These are phyloP conservation scores for Leptopilina syphax DNA, from an alignment of 2,888 invertebrate genomes.

Conservation along the genomic window DNA sequence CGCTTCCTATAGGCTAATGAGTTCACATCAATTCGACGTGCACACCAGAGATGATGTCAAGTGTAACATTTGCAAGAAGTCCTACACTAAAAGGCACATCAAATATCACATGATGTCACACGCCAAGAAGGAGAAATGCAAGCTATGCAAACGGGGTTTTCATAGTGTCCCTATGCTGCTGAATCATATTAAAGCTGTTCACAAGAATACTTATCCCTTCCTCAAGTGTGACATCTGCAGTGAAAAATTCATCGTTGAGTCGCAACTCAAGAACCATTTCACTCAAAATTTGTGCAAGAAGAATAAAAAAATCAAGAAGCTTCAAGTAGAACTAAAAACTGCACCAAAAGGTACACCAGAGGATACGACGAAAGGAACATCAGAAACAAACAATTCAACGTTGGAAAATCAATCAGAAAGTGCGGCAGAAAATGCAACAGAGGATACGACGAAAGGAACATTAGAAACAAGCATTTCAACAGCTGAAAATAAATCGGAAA, in stretches of 20 bases:
- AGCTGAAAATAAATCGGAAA: too few species aligned
- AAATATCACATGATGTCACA: conserved; percentile 52
- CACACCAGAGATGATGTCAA: conserved; percentile 44
- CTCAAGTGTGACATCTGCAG: conserved; percentile 57
- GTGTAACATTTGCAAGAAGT: conserved; percentile 58
- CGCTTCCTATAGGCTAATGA: conserved; percentile 45
- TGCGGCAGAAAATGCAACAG: too few species aligned
- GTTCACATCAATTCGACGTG: conserved; percentile 54
- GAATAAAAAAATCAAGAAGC: conserved; percentile 6
- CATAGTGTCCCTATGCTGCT: conserved; percentile 35
- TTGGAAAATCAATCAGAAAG: too few species aligned
- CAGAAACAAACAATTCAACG: too few species aligned
- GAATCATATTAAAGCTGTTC: conserved; percentile 51
- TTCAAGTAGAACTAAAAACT: too few species aligned
- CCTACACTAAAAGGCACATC: conserved; percentile 51
- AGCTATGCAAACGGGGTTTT: conserved; percentile 52
- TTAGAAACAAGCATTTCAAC: too few species aligned
- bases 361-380: too few species aligned
- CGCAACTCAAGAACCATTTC: conserved; percentile 53
- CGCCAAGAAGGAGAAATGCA: conserved; percentile 47
- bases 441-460: too few species aligned
- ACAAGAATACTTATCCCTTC: conserved; percentile 56
- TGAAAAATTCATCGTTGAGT: conserved; percentile 51
- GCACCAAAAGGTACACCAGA: too few species aligned
- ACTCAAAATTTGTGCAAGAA: conserved; percentile 42